Evolutionary conservation across 2,888 invertebrate species (phyloP).

Genomic region (Melanostoma scalare): DNA sequence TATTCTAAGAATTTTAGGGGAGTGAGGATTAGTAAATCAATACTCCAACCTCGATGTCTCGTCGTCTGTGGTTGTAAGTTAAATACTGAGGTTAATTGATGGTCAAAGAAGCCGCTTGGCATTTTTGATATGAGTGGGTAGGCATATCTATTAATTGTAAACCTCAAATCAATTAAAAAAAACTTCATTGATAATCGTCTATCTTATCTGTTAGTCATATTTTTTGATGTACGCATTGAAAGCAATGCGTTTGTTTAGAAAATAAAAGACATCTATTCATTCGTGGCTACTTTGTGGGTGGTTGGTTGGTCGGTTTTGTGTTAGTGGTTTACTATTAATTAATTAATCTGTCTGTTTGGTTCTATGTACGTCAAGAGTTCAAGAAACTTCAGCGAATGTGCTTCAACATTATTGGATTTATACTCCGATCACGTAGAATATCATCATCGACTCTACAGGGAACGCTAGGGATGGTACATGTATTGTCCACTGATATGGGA

Average conservation of each 20-base stretch:
- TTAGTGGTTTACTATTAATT: too few relatives aligned
- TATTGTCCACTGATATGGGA: too few relatives aligned
- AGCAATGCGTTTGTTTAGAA: background rate
- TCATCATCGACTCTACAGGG: too few relatives aligned
- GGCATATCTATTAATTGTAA: background rate
- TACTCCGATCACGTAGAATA: too few relatives aligned
- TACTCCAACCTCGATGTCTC: background rate
- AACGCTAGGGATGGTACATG: too few relatives aligned
- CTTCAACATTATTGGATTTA: too few relatives aligned
- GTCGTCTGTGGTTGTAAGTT: constrained; percentile 18
- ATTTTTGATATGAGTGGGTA: too few relatives aligned
- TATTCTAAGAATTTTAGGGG: too few relatives aligned
- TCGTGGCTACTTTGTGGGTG: background rate
- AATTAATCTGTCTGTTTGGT: too few relatives aligned
- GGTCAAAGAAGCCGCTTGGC: background rate
- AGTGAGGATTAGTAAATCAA: background rate
- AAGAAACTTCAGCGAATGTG: too few relatives aligned
- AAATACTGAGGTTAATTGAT: constrained; percentile 28
- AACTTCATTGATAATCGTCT: background rate
- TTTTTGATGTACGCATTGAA: background rate
- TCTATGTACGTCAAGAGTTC: too few relatives aligned
- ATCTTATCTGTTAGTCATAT: background rate
- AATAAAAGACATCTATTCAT: constrained; percentile 16
- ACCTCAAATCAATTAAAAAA: constrained; percentile 10
- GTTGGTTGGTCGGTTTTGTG: too few relatives aligned